Evolutionary conservation across 2,888 invertebrate species (phyloP), one percentile per base, ranked within the genome.

Genomic region (Euplagia quadripunctaria): DNA sequence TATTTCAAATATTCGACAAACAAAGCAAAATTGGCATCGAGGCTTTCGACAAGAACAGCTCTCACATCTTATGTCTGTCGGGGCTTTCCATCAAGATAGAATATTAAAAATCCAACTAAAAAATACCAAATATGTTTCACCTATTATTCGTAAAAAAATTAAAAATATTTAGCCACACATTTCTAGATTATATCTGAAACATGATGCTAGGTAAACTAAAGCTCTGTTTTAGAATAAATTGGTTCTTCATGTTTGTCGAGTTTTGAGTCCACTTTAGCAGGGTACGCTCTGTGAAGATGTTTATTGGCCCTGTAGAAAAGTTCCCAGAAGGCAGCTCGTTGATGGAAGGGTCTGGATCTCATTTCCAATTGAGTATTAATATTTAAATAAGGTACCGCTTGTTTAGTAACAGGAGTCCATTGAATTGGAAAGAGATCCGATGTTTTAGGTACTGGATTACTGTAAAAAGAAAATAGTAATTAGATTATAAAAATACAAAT

Each of bases 271-370:
- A 5, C 20, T 31, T 12, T 31, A 5, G 20, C 58, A 31, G 58
- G 58, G 5, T 71, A 76, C 16, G 43, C 70, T 63, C 49, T 79
- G 64, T 79, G 79, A 16, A 80, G 64, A n/a, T 82, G 70, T 41
- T 78, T 71, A 71, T 90, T 89, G 11, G 71, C 70, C 46, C 81
- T 84, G 55, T 82, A 89, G 76, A 92, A 89, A 8, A 91, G 75
- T 68, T 92, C 89, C 89, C 90, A 90, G 75, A 91, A 92, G 0
- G 88, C 77, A 80, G 89, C 85, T 46, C 92, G 84, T 7, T 83
- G 78, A 46, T 85, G 69, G 64, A 86, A 86, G 0, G 90, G 90
- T 43, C 89, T 83, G 4, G 74, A 78, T 8, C 75, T 75, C 1
- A 86, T 16, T 0, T 71, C 52, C 5, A 91, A 49, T 7, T 87